A percentile compares a stretch with the other conserved stretches of the same genome.
Conservation (phyloP, 2,888 invertebrate genomes). For the Meghimatium bilineatum region DNA sequence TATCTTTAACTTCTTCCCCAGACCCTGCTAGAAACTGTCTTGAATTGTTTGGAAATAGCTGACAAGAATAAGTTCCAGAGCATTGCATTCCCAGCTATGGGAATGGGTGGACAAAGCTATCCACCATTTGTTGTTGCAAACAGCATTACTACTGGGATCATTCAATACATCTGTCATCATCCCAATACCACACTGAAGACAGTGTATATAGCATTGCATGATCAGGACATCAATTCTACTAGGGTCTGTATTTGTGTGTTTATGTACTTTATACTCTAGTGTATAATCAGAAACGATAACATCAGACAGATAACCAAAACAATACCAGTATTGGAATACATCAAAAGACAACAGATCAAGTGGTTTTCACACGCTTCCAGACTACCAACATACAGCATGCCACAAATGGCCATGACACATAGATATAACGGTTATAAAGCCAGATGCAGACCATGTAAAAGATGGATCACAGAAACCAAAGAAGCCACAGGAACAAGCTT, state of each 20-base stretch:
- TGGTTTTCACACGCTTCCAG: too few species aligned
- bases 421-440: too few species aligned
- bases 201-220: conserved; percentile 3
- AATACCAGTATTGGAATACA: too few species aligned
- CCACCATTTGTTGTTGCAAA: conserved; percentile 2
- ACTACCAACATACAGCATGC: too few species aligned
- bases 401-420: too few species aligned
- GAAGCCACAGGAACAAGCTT: too few species aligned
- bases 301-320: too few species aligned
- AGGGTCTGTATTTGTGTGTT: not conserved
- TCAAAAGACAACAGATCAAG: too few species aligned
- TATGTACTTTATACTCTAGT: not conserved
- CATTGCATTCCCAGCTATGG: conserved; percentile 26
- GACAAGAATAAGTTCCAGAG: not conserved
- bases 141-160: not conserved
- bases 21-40: not conserved
- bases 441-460: too few species aligned
- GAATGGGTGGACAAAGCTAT: conserved; percentile 28
- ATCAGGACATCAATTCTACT: not conserved
- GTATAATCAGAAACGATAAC: too few species aligned
- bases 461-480: too few species aligned
- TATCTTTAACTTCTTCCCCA: not conserved
- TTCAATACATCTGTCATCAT: not conserved
- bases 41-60: conserved; percentile 7
- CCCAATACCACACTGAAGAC: not conserved